Evolutionary conservation across 2,888 invertebrate genomes (phyloP).

Genomic region (Hirtodrosophila cameraria): DNA sequence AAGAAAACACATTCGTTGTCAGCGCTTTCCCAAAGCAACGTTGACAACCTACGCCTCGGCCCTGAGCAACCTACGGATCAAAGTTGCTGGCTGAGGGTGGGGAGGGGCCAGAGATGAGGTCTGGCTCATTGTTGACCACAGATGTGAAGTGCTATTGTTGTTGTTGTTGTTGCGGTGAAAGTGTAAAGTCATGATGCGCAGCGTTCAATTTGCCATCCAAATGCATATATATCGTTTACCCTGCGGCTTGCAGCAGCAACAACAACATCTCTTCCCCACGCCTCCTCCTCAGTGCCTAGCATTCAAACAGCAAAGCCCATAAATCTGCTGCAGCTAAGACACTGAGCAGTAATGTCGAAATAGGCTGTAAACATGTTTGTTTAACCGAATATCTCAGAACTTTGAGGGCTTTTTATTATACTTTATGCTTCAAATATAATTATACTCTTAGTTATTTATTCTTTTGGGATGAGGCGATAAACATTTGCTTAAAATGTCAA

Average conservation of each 20-base stretch:
- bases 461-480: slow-evolving; percentile 2
- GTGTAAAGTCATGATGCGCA: slow-evolving; percentile 72
- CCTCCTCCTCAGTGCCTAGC: background rate
- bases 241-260: slow-evolving; percentile 46
- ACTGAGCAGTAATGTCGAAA: slow-evolving; percentile 40
- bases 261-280: slow-evolving; percentile 9
- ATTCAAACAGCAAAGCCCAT: slow-evolving; percentile 21
- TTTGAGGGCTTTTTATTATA: slow-evolving; percentile 12
- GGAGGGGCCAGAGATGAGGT: slow-evolving; percentile 31
- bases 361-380: slow-evolving; percentile 66
- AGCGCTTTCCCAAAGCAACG: slow-evolving; percentile 57
- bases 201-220: slow-evolving; percentile 61
- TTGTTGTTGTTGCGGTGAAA: slow-evolving; percentile 60
- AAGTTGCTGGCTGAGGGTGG: slow-evolving; percentile 30
- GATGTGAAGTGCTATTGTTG: slow-evolving; percentile 31
- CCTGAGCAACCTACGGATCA: slow-evolving; percentile 37
- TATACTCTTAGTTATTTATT: slow-evolving; percentile 27
- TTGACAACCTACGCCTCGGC: slow-evolving; percentile 58
- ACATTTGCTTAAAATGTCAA: slow-evolving; percentile 23
- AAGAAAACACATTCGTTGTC: slow-evolving; percentile 52
- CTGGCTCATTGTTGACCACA: slow-evolving; percentile 67
- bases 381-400: slow-evolving; percentile 53
- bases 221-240: slow-evolving; percentile 61
- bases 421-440: slow-evolving; percentile 7
- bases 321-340: slow-evolving; percentile 47